phyloP scores from a whole-genome alignment of 2,888 invertebrate genomes.

The Pyralis farinalis region DNA sequence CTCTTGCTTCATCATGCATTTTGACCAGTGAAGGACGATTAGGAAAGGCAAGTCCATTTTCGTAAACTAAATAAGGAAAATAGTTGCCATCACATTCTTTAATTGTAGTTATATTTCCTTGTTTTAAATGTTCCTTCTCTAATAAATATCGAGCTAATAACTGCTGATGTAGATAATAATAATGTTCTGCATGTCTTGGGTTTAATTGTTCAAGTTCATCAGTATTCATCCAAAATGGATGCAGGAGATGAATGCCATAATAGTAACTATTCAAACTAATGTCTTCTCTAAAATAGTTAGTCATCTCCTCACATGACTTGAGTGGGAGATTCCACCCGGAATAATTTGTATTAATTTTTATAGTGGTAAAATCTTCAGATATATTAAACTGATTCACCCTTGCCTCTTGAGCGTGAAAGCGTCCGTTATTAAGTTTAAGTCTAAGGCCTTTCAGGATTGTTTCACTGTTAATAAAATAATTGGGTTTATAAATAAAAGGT shows the following conservation, averaged over 20 bases:
- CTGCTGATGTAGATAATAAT: conserved; percentile 60
- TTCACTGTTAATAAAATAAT: conserved; percentile 61
- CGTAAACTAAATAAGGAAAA: conserved; percentile 54
- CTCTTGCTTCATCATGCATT: conserved; percentile 39
- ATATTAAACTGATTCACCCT: conserved; percentile 39
- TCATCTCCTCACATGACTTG: conserved; percentile 65
- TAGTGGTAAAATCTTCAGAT: conserved; percentile 23
- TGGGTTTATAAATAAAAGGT: conserved; percentile 69
- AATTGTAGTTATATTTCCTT: conserved; percentile 20
- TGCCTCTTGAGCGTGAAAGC: conserved; percentile 32
- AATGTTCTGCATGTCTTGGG: conserved; percentile 57
- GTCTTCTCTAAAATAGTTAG: conserved; percentile 84
- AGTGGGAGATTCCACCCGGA: conserved; percentile 75
- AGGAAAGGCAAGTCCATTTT: conserved; percentile 65
- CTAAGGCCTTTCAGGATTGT: conserved; percentile 57
- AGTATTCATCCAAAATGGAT: conserved; percentile 82
- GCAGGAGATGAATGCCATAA: conserved; percentile 75
- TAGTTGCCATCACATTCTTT: conserved; percentile 39
- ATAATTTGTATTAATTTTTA: conserved; percentile 60
- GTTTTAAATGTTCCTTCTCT: conserved; percentile 50
- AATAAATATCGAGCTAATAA: conserved; percentile 53
- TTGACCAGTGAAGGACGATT: conserved; percentile 38
- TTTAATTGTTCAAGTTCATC: conserved; percentile 57
- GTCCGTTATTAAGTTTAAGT: conserved; percentile 38
- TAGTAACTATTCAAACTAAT: conserved; percentile 82